Percentiles rank a stretch among this genome's conserved stretches.
phyloP scores from a whole-genome alignment of 2,113 vertebrate genomes.

The Nettapus auritus region DNA sequence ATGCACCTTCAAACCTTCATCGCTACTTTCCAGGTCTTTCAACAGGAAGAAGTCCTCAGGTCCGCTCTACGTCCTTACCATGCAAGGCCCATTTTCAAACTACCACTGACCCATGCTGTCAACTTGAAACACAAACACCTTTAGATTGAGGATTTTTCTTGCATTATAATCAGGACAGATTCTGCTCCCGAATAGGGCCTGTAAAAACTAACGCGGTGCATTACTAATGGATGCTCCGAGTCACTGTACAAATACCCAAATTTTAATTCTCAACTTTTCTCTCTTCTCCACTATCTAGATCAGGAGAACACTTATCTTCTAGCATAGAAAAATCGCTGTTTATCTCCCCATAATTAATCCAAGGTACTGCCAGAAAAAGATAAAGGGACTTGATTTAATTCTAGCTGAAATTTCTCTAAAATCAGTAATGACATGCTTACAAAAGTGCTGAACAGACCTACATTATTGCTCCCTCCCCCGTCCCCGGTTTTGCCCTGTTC shows the following conservation, averaged over 20 bases:
- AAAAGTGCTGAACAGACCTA: not conserved
- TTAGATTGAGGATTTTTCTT: not conserved
- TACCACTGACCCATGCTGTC: not conserved
- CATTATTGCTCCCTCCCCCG: rapidly evolving
- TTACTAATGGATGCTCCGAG: not conserved
- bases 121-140: not conserved
- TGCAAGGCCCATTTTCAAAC: not conserved
- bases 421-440: not conserved
- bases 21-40: not conserved
- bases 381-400: not conserved
- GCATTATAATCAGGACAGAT: not conserved
- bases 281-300: not conserved
- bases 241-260: not conserved
- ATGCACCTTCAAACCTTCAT: not conserved
- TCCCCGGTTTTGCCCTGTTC: not conserved
- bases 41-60: not conserved
- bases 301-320: not conserved
- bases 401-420: not conserved
- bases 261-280: not conserved
- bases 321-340: not conserved
- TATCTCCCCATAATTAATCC: not conserved
- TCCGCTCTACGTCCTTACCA: not conserved
- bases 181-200: not conserved
- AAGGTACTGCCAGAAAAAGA: not conserved
- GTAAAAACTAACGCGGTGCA: not conserved